phyloP scores from a whole-genome alignment of 23 tunicate species.

The Trididemnum clinides region DNA sequence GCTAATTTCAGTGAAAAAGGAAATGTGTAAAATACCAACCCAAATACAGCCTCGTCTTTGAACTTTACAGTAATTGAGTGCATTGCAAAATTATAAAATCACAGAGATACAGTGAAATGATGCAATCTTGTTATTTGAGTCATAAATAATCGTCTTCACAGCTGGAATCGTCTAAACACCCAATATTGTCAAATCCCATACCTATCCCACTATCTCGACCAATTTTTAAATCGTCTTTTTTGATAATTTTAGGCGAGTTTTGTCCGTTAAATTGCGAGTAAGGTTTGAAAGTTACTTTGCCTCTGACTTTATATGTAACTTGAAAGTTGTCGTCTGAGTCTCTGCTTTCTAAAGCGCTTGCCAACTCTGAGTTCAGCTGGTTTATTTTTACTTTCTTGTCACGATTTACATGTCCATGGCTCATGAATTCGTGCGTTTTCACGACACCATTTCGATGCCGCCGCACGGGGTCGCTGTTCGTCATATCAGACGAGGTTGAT shows the following conservation, averaged over 20 bases:
- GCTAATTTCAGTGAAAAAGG: too few species aligned
- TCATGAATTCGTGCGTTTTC: neutral
- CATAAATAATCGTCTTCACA: constrained; percentile 24
- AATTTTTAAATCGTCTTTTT: neutral
- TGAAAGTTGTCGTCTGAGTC: neutral
- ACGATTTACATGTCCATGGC: neutral
- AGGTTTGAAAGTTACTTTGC: constrained; percentile 19
- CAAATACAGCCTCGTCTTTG: too few species aligned
- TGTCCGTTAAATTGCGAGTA: neutral
- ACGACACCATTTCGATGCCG: constrained; percentile 1
- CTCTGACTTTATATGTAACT: neutral
- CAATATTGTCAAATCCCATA: constrained; percentile 36
- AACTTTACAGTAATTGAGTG: too few species aligned
- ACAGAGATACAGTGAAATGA: too few species aligned
- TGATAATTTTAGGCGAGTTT: neutral
- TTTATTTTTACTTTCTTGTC: neutral
- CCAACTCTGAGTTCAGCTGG: neutral
- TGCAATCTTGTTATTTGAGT: too few species aligned
- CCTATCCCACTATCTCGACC: constrained; percentile 61
- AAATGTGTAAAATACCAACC: too few species aligned
- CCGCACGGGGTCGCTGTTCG: neutral
- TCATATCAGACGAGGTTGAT: neutral
- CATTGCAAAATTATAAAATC: too few species aligned
- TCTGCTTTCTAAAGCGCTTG: neutral
- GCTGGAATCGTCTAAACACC: neutral